Evolutionary conservation across 2,888 invertebrate species (phyloP), one percentile per base, ranked within the genome.

Genomic region (Keiferia lycopersicella): DNA sequence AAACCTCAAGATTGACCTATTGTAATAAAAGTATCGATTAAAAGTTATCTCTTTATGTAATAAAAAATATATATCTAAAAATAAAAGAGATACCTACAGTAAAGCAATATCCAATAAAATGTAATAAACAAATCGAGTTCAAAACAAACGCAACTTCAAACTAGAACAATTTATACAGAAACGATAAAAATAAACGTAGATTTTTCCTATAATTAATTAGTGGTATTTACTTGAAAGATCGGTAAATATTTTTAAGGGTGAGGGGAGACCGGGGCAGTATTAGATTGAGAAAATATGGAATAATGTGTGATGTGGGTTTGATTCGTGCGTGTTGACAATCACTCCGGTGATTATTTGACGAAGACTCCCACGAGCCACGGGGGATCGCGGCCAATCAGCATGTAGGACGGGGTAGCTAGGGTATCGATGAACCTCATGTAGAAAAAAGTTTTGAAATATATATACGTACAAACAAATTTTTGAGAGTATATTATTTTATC

Each of bases 271-370:
- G 60, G 65, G 56, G 64, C 20, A 61, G 62, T 61, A 58, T 26
- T 26, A 26, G 26, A 6, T 26, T 30, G 56, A 56, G 30, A 75
- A 74, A 81, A 53, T 50, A 26, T 53, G 30, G 20, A 50, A 53
- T 81, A 78, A 76, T 74, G 78, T 81, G 81, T 86, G 81, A 82
- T 34, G 77, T 56, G 26, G 56, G 34, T 73, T 75, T 76, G 81
- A 78, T 81, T 79, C 77, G 81, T 81, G 81, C 78, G 83, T 90
- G 88, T 90, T 88, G 88, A 91, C 89, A 89, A 87, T 89, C 86
- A 88, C 90, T 89, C 77, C 74, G 73, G 77, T 86, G 86, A 88
- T 88, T 91, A 89, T 89, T 89, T 89, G 88, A 74, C 67, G 73
- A 79, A 73, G 73, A 72, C 68, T 81, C 86, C 82, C 86, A 77